These are phyloP conservation scores for Pelecanus crispus DNA, from an alignment of 2,113 vertebrate species.

Conservation along the genomic window DNA sequence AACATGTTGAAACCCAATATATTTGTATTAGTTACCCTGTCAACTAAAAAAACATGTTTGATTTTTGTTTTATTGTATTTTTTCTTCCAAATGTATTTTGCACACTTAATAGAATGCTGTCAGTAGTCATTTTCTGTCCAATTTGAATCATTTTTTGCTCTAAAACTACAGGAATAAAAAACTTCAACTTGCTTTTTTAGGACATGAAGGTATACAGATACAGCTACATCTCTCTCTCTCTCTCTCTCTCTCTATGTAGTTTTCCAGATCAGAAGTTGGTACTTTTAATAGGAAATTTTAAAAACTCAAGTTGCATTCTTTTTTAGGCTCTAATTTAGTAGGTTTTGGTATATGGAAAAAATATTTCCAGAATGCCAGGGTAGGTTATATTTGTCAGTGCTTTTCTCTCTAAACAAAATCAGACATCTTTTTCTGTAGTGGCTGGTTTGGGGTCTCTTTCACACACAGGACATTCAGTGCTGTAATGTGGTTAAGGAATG, in stretches of 20 bases:
- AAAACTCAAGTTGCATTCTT: neutral
- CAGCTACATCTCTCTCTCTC: too few relatives aligned
- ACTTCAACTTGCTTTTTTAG: neutral
- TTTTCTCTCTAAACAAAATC: neutral
- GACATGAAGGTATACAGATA: neutral
- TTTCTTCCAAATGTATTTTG: neutral
- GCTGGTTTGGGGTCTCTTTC: neutral
- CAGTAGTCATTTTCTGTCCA: neutral
- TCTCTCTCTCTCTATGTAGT: too few relatives aligned
- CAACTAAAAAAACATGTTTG: neutral
- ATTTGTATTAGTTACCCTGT: conserved; percentile 23
- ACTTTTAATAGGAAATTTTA: neutral
- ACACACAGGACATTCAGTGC: neutral
- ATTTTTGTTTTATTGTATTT: neutral
- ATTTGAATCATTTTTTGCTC: neutral
- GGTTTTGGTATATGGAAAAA: neutral
- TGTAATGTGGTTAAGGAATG: neutral
- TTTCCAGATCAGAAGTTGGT: neutral
- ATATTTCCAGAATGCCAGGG: neutral
- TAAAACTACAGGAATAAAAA: neutral
- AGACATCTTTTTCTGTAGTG: neutral
- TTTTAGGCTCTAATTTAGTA: neutral
- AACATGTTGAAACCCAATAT: conserved; percentile 6
- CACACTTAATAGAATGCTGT: neutral
- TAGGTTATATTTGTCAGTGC: neutral